phyloP scores from a whole-genome alignment of 2,113 vertebrate genomes.

The Labrus mixtus region DNA sequence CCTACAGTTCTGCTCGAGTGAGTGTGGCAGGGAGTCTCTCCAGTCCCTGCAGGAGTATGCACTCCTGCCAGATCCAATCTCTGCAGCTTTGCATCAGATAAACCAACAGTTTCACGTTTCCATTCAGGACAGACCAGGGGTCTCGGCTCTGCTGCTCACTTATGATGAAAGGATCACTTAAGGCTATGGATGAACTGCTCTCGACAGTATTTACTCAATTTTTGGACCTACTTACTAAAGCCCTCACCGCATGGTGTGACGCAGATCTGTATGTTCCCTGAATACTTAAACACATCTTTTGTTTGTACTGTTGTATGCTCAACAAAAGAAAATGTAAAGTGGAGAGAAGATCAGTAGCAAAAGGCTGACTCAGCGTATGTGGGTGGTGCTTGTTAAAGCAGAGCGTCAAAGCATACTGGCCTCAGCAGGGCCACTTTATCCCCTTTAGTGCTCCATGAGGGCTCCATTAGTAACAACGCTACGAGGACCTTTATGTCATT shows the following conservation, averaged over 20 bases:
- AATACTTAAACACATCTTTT: slow-evolving; percentile 7
- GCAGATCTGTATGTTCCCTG: neutral
- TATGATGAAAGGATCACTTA: slow-evolving; percentile 9
- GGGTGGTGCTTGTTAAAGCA: slow-evolving; percentile 31
- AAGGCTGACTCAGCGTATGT: slow-evolving; percentile 42
- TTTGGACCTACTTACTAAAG: neutral
- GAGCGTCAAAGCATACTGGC: neutral
- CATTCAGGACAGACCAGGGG: neutral
- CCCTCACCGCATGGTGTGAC: neutral
- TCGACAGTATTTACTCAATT: slow-evolving; percentile 3
- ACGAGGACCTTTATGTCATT: slow-evolving; percentile 62
- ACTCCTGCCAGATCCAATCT: slow-evolving; percentile 34
- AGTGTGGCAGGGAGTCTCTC: slow-evolving; percentile 25
- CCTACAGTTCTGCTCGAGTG: slow-evolving; percentile 48
- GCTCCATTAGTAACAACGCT: slow-evolving; percentile 52
- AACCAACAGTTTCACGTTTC: slow-evolving; percentile 4
- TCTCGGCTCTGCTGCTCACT: neutral
- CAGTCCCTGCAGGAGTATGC: slow-evolving; percentile 20
- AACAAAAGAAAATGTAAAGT: slow-evolving; percentile 43
- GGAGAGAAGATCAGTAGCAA: neutral
- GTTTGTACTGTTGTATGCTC: slow-evolving; percentile 29
- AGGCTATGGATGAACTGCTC: slow-evolving; percentile 24
- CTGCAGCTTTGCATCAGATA: slow-evolving; percentile 19
- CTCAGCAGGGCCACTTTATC: slow-evolving; percentile 25
- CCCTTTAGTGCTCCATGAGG: slow-evolving; percentile 35